Percentiles rank a stretch among this genome's conserved stretches.
Evolutionary conservation across 2,113 vertebrate genomes (phyloP).

Genomic region (Atherinomorus stipes): DNA sequence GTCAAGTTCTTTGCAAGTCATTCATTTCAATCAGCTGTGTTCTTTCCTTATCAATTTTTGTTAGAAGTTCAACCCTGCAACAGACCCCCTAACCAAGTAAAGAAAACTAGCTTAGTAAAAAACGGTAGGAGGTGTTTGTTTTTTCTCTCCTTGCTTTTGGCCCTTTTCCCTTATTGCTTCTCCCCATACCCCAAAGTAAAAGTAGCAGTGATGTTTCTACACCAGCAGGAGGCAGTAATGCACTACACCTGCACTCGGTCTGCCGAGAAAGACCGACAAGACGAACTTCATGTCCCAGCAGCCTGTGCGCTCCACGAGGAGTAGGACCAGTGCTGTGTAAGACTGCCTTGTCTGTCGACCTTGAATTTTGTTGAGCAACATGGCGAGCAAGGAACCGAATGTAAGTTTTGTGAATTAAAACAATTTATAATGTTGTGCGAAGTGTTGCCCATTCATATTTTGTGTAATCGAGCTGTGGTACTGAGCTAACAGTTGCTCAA

Average conservation of each 20-base stretch:
- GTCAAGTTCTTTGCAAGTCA: too few species aligned
- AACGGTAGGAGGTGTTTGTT: too few species aligned
- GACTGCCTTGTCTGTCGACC: constrained; percentile 52
- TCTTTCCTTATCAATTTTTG: too few species aligned
- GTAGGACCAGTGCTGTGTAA: background rate
- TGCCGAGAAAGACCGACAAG: too few species aligned
- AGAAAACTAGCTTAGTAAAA: too few species aligned
- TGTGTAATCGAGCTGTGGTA: background rate
- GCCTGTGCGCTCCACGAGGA: background rate
- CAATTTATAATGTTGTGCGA: background rate
- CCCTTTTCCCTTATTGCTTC: too few species aligned
- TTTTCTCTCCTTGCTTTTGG: too few species aligned
- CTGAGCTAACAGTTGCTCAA: background rate
- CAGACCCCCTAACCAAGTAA: too few species aligned
- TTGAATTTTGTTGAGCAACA: constrained; percentile 61
- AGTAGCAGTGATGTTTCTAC: background rate
- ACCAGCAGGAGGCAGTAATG: background rate
- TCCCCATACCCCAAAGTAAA: too few species aligned
- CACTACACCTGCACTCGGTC: too few species aligned
- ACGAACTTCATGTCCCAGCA: background rate
- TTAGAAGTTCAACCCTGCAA: too few species aligned
- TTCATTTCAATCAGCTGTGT: too few species aligned
- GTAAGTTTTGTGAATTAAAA: constrained; percentile 62
- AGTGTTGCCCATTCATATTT: background rate
- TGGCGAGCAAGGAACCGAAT: constrained; percentile 77